Conservation (phyloP, 1,140 invertebrate genomes). For the Zaprionus capensis region DNA sequence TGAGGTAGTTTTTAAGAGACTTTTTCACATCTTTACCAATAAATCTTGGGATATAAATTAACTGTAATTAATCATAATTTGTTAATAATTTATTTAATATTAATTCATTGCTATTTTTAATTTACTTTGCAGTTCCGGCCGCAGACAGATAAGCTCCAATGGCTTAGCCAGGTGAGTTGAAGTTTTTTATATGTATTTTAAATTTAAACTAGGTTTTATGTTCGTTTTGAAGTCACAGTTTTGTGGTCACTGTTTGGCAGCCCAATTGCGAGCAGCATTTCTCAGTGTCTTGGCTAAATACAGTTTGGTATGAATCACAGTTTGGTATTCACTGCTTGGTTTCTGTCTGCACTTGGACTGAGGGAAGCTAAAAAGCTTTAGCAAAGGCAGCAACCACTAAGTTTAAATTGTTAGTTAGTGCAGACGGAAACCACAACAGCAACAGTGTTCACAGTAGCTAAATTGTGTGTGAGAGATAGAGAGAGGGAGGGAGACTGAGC, state of each 20-base stretch:
- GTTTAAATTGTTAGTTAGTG: no score
- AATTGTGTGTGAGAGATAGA: background rate
- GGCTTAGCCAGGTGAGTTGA: slow-evolving; percentile 91
- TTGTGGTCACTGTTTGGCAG: slow-evolving; percentile 24
- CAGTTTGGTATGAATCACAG: slow-evolving; percentile 30
- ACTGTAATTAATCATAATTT: background rate
- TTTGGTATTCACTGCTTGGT: background rate
- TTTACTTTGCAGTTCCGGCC: slow-evolving; percentile 88
- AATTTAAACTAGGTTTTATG: background rate
- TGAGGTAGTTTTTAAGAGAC: background rate
- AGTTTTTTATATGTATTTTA: background rate
- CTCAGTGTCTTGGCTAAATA: slow-evolving; percentile 33
- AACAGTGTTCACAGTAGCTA: slow-evolving; percentile 1
- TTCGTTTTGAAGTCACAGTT: slow-evolving; percentile 8
- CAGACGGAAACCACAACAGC: slow-evolving; percentile 19
- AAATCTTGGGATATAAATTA: background rate
- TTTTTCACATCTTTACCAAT: background rate
- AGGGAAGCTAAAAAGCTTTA: background rate
- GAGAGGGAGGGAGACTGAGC: background rate
- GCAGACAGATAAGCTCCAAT: slow-evolving; percentile 91
- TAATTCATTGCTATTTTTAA: slow-evolving; percentile 49
- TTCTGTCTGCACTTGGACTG: slow-evolving; percentile 17
- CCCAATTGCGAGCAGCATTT: slow-evolving; percentile 7
- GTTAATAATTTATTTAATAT: background rate
- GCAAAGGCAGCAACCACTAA: background rate